Conservation (phyloP, 1,140 invertebrate genomes). For the Stegodyphus dumicola region DNA sequence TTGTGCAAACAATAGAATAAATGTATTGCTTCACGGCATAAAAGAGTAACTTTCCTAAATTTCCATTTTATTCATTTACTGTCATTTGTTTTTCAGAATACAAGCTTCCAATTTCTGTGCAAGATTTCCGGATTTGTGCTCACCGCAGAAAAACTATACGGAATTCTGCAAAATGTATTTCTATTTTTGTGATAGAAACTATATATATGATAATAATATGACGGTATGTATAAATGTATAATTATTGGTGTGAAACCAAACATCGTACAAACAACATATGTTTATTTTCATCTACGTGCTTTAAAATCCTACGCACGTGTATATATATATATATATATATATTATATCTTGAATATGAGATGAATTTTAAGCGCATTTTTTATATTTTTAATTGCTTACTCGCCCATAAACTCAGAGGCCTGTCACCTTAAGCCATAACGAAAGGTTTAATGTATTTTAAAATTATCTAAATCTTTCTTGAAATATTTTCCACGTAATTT, state of each 20-base stretch:
- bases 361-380: too few species aligned
- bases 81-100: slow-evolving; percentile 7
- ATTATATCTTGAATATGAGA: background rate
- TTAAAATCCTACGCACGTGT: background rate
- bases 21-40: too few species aligned
- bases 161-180: slow-evolving; percentile 21
- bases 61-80: too few species aligned
- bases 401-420: too few species aligned
- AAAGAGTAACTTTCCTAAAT: too few species aligned
- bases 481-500: too few species aligned
- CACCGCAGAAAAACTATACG: slow-evolving; percentile 20
- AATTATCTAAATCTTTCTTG: too few species aligned
- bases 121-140: slow-evolving; percentile 1
- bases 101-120: slow-evolving; percentile 6
- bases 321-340: background rate
- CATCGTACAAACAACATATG: background rate
- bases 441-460: too few species aligned
- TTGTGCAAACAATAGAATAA: too few species aligned
- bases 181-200: slow-evolving; percentile 47
- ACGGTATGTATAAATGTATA: background rate
- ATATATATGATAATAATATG: slow-evolving; percentile 1
- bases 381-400: too few species aligned
- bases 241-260: too few species aligned
- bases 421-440: too few species aligned
- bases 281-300: background rate